These are phyloP conservation scores for Tangara arthus DNA, from an alignment of 2,797 vertebrate species.

Conservation along the genomic window DNA sequence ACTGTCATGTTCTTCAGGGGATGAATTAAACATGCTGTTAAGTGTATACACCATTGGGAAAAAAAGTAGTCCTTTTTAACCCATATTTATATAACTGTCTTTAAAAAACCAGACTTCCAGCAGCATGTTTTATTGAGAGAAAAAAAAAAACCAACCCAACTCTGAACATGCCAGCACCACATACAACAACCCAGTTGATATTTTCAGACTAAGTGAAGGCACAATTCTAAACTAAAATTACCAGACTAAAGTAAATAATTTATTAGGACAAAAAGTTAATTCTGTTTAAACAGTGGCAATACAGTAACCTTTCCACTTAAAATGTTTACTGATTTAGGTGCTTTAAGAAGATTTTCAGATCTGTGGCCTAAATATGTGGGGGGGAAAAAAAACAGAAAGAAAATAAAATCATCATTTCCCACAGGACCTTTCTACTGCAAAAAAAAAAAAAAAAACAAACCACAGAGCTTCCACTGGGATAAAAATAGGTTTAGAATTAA, in stretches of 20 bases:
- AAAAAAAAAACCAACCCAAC: rapidly evolving
- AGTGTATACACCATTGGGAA: neutral
- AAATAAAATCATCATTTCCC: neutral
- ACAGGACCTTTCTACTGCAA: neutral
- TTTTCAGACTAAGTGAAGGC: neutral
- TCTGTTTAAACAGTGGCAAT: neutral
- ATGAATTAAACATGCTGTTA: neutral
- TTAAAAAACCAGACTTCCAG: neutral
- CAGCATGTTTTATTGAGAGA: neutral
- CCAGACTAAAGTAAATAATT: neutral
- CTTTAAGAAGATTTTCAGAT: neutral
- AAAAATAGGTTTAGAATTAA: neutral
- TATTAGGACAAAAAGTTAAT: neutral
- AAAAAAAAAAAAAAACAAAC: neutral
- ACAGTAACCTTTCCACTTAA: neutral
- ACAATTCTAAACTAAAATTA: neutral
- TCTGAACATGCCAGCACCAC: neutral
- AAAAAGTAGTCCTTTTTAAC: neutral
- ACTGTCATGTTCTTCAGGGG: neutral
- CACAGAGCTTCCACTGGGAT: neutral
- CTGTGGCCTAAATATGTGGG: neutral
- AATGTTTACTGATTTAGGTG: neutral
- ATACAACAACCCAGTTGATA: neutral
- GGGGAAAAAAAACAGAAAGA: neutral
- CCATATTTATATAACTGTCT: neutral